These are phyloP conservation scores for Coptodon bakossiorum DNA, from an alignment of 2,113 vertebrate species.

Conservation along the genomic window DNA sequence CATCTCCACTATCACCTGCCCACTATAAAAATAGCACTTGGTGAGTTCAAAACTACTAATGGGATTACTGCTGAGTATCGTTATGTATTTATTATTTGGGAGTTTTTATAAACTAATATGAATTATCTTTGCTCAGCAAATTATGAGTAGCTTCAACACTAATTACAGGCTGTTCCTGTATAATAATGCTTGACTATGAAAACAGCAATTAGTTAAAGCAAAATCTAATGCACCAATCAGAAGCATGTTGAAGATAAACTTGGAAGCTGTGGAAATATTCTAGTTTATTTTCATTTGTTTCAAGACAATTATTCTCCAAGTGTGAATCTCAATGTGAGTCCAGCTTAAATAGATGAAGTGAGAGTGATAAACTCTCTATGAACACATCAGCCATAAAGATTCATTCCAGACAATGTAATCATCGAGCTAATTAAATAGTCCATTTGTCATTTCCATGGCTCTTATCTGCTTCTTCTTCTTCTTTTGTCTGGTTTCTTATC, in stretches of 20 bases:
- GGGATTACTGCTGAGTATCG: neutral
- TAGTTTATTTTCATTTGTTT: neutral
- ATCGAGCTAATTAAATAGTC: slow-evolving; percentile 8
- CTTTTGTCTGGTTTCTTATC: slow-evolving; percentile 25
- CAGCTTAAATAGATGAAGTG: neutral
- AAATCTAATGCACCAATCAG: neutral
- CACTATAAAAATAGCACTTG: neutral
- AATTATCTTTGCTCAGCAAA: neutral
- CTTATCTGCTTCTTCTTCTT: slow-evolving; percentile 1
- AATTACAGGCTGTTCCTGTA: slow-evolving; percentile 9
- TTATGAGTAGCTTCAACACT: neutral
- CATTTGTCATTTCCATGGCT: slow-evolving; percentile 10
- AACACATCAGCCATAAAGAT: neutral
- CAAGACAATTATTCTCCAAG: neutral
- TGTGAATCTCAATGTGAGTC: neutral
- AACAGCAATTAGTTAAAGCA: slow-evolving; percentile 6
- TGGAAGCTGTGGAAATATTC: neutral
- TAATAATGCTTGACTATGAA: neutral
- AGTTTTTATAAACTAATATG: neutral
- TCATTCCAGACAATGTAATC: neutral
- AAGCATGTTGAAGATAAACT: neutral
- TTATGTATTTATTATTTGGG: neutral
- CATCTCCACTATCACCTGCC: neutral
- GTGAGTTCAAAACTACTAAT: neutral
- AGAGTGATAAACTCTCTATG: neutral